Percentiles rank a stretch among this genome's conserved stretches.
Conservation (phyloP, 2,797 vertebrate species). For the Aphelocoma californica region DNA sequence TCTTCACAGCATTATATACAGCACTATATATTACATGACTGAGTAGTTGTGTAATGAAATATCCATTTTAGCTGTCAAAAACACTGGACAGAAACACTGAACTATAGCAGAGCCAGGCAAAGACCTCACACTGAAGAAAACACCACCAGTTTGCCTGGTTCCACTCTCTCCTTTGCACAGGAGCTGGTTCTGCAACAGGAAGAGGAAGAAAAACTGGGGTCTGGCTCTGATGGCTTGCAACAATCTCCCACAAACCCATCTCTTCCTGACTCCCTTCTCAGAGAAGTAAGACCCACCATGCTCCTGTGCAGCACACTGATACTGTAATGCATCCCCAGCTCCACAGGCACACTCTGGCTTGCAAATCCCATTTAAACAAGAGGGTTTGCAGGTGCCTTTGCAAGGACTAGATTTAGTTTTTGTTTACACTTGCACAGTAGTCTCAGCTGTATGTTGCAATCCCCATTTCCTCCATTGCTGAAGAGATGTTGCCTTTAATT, state of each 20-base stretch:
- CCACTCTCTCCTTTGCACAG: fast-evolving
- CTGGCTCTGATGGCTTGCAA: not conserved
- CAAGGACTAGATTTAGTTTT: not conserved
- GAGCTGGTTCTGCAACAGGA: not conserved
- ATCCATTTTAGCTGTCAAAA: not conserved
- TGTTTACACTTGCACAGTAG: not conserved
- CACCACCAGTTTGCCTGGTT: not conserved
- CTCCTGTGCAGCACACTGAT: not conserved
- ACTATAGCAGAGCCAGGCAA: not conserved
- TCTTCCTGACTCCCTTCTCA: not conserved
- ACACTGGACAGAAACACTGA: not conserved
- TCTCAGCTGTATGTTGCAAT: not conserved
- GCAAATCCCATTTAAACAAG: not conserved
- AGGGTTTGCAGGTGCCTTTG: not conserved
- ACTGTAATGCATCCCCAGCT: not conserved
- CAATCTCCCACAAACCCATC: not conserved
- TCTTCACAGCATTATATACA: not conserved
- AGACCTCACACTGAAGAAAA: not conserved
- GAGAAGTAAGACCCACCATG: not conserved
- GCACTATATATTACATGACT: not conserved
- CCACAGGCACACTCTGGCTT: not conserved
- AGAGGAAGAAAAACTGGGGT: not conserved
- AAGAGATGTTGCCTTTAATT: not conserved
- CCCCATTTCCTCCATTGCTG: not conserved
- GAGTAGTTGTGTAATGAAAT: not conserved